Conservation (phyloP, 2,888 invertebrate genomes). For the Clitarchus hookeri region DNA sequence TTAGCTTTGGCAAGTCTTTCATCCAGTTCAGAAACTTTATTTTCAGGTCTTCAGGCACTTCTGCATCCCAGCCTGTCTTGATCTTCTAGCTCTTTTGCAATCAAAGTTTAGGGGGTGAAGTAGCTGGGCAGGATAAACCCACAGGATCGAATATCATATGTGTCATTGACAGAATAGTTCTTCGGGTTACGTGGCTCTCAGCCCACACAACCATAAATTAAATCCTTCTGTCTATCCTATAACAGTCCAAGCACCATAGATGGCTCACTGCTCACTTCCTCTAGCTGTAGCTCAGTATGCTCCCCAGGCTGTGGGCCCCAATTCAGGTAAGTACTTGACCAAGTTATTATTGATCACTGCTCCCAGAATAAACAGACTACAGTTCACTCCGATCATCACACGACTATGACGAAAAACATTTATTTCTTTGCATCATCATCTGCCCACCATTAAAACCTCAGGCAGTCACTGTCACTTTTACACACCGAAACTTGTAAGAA, state of each 20-base stretch:
- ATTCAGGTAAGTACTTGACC: not conserved
- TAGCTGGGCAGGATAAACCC: not conserved
- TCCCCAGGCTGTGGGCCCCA: not conserved
- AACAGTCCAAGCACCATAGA: not conserved
- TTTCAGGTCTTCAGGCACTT: conserved; percentile 14
- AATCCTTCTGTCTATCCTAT: too few relatives aligned
- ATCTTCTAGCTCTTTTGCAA: conserved; percentile 2
- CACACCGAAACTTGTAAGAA: conserved; percentile 15
- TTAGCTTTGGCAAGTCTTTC: not conserved
- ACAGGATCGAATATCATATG: not conserved
- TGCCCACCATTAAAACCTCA: conserved; percentile 19
- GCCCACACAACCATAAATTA: too few relatives aligned
- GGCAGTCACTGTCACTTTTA: not conserved
- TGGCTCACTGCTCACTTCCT: not conserved
- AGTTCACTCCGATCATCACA: conserved; percentile 36
- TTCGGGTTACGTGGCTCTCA: too few relatives aligned
- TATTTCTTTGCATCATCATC: not conserved
- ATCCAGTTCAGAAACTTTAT: not conserved
- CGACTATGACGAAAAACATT: conserved; percentile 31
- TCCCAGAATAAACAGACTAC: conserved; percentile 37
- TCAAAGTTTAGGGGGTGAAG: too few relatives aligned
- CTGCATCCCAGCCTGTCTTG: not conserved
- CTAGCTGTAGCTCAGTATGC: not conserved
- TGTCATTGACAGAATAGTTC: too few relatives aligned
- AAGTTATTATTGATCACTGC: conserved; percentile 34